Conservation (phyloP, 2,888 invertebrate species). For the Morpho deidamia region DNA sequence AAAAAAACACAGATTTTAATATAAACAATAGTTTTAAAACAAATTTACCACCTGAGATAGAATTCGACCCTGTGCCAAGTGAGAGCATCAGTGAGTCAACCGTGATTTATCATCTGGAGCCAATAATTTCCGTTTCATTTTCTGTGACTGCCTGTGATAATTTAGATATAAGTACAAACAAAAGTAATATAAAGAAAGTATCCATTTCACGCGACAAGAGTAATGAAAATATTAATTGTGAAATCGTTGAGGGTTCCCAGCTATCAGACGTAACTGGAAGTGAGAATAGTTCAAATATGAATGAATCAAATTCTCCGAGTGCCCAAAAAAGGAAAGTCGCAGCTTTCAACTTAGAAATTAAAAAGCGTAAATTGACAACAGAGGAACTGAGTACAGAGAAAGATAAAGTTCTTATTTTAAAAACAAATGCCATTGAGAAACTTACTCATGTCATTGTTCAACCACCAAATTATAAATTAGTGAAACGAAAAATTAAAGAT, state of each 20-base stretch:
- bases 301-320: slow-evolving; percentile 16
- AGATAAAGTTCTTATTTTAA: slow-evolving; percentile 71
- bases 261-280: slow-evolving; percentile 34
- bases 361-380: slow-evolving; percentile 51
- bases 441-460: slow-evolving; percentile 67
- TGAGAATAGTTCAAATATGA: slow-evolving; percentile 37
- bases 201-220: slow-evolving; percentile 35
- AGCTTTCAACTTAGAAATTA: slow-evolving; percentile 62
- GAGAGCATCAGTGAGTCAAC: slow-evolving; percentile 32
- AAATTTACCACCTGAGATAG: slow-evolving; percentile 34
- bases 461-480: slow-evolving; percentile 70
- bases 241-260: slow-evolving; percentile 42
- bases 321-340: slow-evolving; percentile 44
- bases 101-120: slow-evolving; percentile 31
- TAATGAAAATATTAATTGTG: slow-evolving; percentile 46
- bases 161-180: slow-evolving; percentile 46
- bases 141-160: slow-evolving; percentile 42
- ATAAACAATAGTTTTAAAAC: slow-evolving; percentile 8
- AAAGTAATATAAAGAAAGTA: slow-evolving; percentile 45
- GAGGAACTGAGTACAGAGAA: slow-evolving; percentile 41
- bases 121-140: slow-evolving; percentile 45
- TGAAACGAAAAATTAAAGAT: slow-evolving; percentile 51
- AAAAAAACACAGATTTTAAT: not conserved
- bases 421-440: slow-evolving; percentile 64
- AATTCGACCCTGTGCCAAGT: slow-evolving; percentile 22